Evolutionary conservation across 2,888 invertebrate genomes (phyloP).

Genomic region (Gerris lacustris): DNA sequence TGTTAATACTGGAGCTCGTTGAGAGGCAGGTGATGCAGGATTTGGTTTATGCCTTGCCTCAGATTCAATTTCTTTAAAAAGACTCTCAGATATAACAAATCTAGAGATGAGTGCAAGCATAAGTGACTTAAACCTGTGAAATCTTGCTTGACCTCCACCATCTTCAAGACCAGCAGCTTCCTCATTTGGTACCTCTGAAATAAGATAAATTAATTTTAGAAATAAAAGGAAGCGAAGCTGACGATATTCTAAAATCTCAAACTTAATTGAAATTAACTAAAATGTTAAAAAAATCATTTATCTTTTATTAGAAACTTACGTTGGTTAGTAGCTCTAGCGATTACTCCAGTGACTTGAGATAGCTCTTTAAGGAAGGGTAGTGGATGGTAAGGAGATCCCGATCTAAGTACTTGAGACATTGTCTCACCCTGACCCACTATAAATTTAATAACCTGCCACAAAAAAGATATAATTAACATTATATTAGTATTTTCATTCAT

Average conservation of each 20-base stretch:
- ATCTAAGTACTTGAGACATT: slow-evolving; percentile 62
- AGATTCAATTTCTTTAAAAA: slow-evolving; percentile 26
- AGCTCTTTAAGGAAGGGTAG: slow-evolving; percentile 58
- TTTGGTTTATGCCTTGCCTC: slow-evolving; percentile 17
- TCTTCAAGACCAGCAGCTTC: slow-evolving; percentile 24
- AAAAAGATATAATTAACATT: background rate
- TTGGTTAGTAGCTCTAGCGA: slow-evolving; percentile 54
- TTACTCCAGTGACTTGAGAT: slow-evolving; percentile 60
- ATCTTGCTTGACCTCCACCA: slow-evolving; percentile 25
- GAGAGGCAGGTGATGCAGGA: slow-evolving; percentile 7
- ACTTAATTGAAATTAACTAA: background rate
- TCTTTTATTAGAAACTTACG: slow-evolving; percentile 29
- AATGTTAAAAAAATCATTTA: background rate
- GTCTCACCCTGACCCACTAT: slow-evolving; percentile 70
- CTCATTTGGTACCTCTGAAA: slow-evolving; percentile 21
- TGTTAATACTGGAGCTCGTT: slow-evolving; percentile 17
- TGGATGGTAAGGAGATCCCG: slow-evolving; percentile 52
- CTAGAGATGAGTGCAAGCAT: slow-evolving; percentile 62
- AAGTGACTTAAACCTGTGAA: slow-evolving; percentile 54
- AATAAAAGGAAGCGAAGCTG: background rate
- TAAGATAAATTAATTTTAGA: background rate
- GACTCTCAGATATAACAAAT: slow-evolving; percentile 45
- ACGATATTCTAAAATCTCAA: background rate
- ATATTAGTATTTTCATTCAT: background rate
- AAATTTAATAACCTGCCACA: slow-evolving; percentile 51